phyloP scores from a whole-genome alignment of 2,797 vertebrate genomes.

The Salmo trutta region DNA sequence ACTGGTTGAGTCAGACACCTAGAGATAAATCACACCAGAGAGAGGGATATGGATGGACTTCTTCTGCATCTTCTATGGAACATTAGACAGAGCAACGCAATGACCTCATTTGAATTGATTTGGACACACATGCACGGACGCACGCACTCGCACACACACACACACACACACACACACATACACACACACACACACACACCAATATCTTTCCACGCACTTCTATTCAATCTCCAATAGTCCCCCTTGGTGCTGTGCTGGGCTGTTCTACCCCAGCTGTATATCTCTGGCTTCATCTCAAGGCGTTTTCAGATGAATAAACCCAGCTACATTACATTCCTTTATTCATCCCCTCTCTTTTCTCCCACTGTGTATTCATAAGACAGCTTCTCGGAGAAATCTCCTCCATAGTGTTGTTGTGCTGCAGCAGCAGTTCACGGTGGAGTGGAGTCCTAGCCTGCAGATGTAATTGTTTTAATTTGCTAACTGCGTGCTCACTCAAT shows the following conservation, averaged over 20 bases:
- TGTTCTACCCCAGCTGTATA: constrained; percentile 54
- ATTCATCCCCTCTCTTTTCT: neutral
- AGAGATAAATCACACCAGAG: constrained; percentile 63
- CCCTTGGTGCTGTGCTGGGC: neutral
- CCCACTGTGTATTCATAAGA: constrained; percentile 60
- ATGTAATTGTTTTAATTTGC: constrained; percentile 76
- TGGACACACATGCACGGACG: constrained; percentile 5
- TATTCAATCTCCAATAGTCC: neutral
- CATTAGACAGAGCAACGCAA: constrained; percentile 66
- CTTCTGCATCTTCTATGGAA: constrained; percentile 72
- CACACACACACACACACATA: no score
- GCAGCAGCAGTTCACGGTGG: constrained; percentile 57
- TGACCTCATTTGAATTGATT: constrained; percentile 72
- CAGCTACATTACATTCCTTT: constrained; percentile 37
- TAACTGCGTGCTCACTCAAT: constrained; percentile 67
- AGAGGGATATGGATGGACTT: constrained; percentile 55
- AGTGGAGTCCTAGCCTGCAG: constrained; percentile 56
- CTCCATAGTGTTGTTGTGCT: constrained; percentile 43
- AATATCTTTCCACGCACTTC: no score
- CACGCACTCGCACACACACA: no score
- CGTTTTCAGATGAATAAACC: constrained; percentile 69
- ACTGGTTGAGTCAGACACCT: constrained; percentile 65
- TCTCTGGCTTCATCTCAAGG: constrained; percentile 58
- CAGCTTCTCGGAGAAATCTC: constrained; percentile 51
- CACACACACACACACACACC: no score